phyloP scores from a whole-genome alignment of 2,113 vertebrate species.

The Condylura cristata region DNA sequence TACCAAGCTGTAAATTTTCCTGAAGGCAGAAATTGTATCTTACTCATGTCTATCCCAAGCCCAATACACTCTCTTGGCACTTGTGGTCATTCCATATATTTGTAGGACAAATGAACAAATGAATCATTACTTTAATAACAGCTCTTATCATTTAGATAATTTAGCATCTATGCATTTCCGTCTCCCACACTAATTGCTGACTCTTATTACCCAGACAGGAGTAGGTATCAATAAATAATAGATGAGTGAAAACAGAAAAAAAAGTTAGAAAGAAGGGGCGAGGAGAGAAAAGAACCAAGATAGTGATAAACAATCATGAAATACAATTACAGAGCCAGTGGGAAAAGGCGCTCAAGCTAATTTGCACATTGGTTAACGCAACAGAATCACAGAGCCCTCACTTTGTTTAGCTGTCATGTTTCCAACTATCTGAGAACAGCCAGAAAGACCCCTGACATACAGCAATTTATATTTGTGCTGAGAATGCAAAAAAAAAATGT shows the following conservation, averaged over 20 bases:
- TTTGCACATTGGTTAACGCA: conserved; percentile 1
- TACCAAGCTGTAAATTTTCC: conserved; percentile 12
- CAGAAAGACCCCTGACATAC: neutral
- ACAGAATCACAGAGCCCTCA: neutral
- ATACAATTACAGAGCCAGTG: neutral
- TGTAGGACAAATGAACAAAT: conserved; percentile 27
- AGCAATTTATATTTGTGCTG: neutral
- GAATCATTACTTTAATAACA: conserved; percentile 36
- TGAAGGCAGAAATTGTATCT: conserved; percentile 19
- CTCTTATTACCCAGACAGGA: conserved; percentile 26
- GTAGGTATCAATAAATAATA: conserved; percentile 15
- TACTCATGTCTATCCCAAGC: conserved; percentile 1
- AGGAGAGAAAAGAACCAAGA: neutral
- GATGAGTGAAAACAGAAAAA: neutral
- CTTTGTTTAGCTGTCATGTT: neutral
- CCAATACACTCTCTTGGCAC: conserved; percentile 6
- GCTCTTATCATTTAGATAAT: neutral
- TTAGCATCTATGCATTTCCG: neutral
- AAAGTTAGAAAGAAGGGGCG: neutral
- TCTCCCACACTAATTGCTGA: neutral
- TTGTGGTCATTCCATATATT: neutral
- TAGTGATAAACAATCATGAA: conserved; percentile 1
- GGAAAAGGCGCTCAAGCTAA: neutral
- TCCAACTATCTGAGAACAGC: conserved; percentile 8
- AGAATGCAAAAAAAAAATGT: neutral